Conservation (phyloP, 30 jellyfish, hydroid and myxozoan species). For the Rhopilema esculentum region DNA sequence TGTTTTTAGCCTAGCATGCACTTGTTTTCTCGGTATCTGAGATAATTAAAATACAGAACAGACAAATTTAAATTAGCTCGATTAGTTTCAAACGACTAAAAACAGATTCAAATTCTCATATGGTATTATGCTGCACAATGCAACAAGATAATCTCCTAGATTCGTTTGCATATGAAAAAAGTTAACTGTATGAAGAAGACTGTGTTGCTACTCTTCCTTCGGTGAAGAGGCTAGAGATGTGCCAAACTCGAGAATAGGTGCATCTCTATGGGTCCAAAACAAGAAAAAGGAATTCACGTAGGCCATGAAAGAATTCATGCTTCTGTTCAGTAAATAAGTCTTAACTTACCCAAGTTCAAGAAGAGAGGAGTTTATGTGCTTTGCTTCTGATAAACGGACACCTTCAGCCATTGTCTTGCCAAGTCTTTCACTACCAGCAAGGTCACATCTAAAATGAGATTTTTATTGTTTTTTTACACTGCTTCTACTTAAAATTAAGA, state of each 20-base stretch:
- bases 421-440: constrained; percentile 98
- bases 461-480: background rate
- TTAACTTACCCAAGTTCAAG: constrained; percentile 93
- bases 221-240: constrained; percentile 39
- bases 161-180: constrained; percentile 52
- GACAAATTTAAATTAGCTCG: no score
- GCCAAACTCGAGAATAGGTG: constrained; percentile 48
- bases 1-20: no score
- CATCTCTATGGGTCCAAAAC: constrained; percentile 24
- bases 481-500: background rate
- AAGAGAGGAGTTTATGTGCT: constrained; percentile 92
- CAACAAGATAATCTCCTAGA: no score
- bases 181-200: constrained; percentile 35
- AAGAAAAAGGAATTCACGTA: constrained; percentile 23
- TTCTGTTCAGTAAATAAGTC: no score
- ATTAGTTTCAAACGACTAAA: no score
- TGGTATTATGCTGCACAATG: no score
- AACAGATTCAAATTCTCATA: no score
- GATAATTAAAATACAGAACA: no score
- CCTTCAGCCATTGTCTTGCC: constrained; percentile 99
- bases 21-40: no score
- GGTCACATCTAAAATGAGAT: constrained; percentile 81
- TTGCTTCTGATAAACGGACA: constrained; percentile 91
- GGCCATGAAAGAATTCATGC: constrained; percentile 46
- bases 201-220: constrained; percentile 30